phyloP scores from a whole-genome alignment of 2,113 vertebrate genomes.

The Eidolon helvum region DNA sequence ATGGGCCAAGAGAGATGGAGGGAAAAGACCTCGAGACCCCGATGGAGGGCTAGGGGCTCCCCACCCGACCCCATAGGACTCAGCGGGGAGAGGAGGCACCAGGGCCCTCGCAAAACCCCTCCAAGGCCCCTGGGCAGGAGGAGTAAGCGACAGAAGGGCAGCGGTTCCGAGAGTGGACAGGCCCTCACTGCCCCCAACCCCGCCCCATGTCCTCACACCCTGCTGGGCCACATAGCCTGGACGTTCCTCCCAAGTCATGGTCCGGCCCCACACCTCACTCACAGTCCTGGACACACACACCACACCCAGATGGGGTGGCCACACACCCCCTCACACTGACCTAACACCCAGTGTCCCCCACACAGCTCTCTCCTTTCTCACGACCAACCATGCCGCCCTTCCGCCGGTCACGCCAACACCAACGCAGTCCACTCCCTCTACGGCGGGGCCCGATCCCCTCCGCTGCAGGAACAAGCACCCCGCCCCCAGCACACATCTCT shows the following conservation, averaged over 20 bases:
- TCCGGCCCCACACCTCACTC: not conserved
- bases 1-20: not conserved
- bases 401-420: not conserved
- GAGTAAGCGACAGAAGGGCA: not conserved
- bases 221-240: not conserved
- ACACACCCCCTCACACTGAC: not conserved
- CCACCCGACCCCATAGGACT: accelerated
- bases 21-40: not conserved
- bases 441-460: not conserved
- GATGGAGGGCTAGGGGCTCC: not conserved
- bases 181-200: not conserved
- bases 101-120: not conserved
- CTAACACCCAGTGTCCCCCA: not conserved
- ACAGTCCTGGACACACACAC: not conserved
- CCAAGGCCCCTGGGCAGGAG: not conserved
- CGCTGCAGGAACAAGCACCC: not conserved
- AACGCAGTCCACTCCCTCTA: accelerated
- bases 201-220: not conserved
- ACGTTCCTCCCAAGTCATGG: not conserved
- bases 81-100: not conserved
- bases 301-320: not conserved
- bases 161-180: not conserved
- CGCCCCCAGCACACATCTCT: not conserved
- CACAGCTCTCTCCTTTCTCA: not conserved
- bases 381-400: not conserved